Evolutionary conservation across 92 coral and sea anemone species (phyloP), one percentile per base, ranked within the genome.

Genomic region (Parazoanthus darwini): DNA sequence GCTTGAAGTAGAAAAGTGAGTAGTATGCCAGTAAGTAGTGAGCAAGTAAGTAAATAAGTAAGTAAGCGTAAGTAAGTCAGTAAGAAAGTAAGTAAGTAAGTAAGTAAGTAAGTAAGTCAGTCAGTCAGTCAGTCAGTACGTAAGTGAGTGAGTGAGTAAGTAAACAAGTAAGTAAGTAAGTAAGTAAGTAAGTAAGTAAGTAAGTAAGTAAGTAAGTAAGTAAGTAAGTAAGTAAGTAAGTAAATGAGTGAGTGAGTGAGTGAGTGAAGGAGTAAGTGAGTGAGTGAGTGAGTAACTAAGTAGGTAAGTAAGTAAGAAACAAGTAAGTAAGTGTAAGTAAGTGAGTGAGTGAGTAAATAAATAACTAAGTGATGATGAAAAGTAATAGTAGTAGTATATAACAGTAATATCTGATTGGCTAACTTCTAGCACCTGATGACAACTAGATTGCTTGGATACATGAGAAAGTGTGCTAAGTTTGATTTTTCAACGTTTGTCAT

Each of bases 1-100:
- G 99, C 86, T 94, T 82, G 99, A 97, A 88, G 99, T 95, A 65
- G 91, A 94, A 74, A 91, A 92, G 98, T 94, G 90, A 77, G 91
- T 88, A 63, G 68, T 63, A 63, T 18, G 68, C 11, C 10, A 63
- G 39, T 75, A 43, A 36, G 23, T 23, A 59, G 67, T 59, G 6
- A 63, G 0, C 20, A 16, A 22, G 68, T 63, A 63, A 63, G 68
- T 63, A 63, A 29, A 29, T 29, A 29, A 29, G 33, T 29, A 29
- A 29, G 33, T 29, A 29, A 29, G 33, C 0, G 33, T 29, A 29
- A 29, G 33, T 29, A 29, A 29, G 33, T 29, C 33, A 29, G 33
- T 29, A 29, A 29, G 33, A 63, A 59, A 59, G 67, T 59, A 59
- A 59, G n/a, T 63, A 63, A 63, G 25, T 63, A 63, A 63, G 7